A percentile compares a stretch with the other conserved stretches of the same genome.
phyloP scores from a whole-genome alignment of 2,113 vertebrate genomes.

The Gymnogyps californianus region DNA sequence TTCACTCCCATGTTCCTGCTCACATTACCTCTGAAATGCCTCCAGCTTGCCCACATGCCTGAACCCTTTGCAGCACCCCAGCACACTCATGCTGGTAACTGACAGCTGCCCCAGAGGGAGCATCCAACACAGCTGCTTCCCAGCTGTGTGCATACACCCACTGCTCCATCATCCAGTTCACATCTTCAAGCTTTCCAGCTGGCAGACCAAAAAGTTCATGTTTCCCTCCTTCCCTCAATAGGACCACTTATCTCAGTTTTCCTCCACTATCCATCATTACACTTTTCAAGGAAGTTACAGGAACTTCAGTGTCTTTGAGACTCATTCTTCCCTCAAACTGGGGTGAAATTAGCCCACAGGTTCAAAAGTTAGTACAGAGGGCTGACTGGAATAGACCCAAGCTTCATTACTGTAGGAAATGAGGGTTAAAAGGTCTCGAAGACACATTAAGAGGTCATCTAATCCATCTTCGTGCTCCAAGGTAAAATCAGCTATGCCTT shows the following conservation, averaged over 20 bases:
- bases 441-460: background rate
- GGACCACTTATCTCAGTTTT: background rate
- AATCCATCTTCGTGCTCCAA: background rate
- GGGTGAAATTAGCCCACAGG: background rate
- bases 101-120: background rate
- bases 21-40: background rate
- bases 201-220: background rate
- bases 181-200: background rate
- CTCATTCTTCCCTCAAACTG: background rate
- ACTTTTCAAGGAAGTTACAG: background rate
- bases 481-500: background rate
- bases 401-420: background rate
- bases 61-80: background rate
- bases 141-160: too few relatives aligned
- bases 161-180: background rate
- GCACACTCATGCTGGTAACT: background rate
- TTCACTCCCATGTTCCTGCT: background rate
- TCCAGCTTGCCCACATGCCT: background rate
- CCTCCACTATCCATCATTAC: background rate
- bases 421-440: background rate
- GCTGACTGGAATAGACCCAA: background rate
- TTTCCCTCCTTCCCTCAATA: background rate
- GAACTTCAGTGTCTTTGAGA: background rate
- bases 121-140: accelerated
- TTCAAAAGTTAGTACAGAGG: background rate